Percentiles rank a stretch among this genome's conserved stretches.
phyloP scores from a whole-genome alignment of 2,113 vertebrate species.

The Brachyhypopomus gauderio region DNA sequence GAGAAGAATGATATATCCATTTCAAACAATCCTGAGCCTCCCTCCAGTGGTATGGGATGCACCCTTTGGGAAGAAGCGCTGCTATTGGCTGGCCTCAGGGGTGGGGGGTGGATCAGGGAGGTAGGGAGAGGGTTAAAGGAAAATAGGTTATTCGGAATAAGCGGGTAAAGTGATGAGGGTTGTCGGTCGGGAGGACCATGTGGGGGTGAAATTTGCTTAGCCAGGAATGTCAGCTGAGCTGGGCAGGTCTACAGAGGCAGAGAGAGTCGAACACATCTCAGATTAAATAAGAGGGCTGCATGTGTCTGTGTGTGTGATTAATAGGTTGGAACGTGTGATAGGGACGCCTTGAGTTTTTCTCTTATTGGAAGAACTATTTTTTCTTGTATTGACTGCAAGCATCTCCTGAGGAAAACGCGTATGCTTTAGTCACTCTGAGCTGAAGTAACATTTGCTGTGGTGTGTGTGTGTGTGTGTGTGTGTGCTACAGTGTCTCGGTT shows the following conservation, averaged over 20 bases:
- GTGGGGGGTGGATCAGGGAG: not conserved
- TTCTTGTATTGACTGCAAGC: not conserved
- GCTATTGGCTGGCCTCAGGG: not conserved
- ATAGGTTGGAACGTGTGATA: not conserved
- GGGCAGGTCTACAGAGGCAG: conserved; percentile 21
- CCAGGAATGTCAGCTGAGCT: conserved; percentile 15
- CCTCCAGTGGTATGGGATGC: conserved; percentile 16
- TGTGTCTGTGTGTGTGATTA: conserved; percentile 1
- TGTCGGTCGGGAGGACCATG: conserved; percentile 20
- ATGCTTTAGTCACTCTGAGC: not conserved
- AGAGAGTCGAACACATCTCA: not conserved
- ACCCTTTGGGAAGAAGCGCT: conserved; percentile 7
- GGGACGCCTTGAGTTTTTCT: not conserved
- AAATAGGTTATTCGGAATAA: conserved; percentile 36
- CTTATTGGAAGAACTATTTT: not conserved
- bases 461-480: not conserved
- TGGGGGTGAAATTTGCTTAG: conserved; percentile 40
- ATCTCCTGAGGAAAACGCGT: not conserved
- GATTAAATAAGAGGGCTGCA: not conserved
- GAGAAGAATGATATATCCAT: conserved; percentile 39
- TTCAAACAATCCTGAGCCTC: conserved; percentile 45
- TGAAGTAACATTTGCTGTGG: not conserved
- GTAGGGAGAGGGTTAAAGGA: conserved; percentile 15
- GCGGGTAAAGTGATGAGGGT: conserved; percentile 39
- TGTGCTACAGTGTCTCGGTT: conserved; percentile 81